These are phyloP conservation scores for Anoplophora glabripennis DNA, from an alignment of 1,140 invertebrate species.

Conservation along the genomic window DNA sequence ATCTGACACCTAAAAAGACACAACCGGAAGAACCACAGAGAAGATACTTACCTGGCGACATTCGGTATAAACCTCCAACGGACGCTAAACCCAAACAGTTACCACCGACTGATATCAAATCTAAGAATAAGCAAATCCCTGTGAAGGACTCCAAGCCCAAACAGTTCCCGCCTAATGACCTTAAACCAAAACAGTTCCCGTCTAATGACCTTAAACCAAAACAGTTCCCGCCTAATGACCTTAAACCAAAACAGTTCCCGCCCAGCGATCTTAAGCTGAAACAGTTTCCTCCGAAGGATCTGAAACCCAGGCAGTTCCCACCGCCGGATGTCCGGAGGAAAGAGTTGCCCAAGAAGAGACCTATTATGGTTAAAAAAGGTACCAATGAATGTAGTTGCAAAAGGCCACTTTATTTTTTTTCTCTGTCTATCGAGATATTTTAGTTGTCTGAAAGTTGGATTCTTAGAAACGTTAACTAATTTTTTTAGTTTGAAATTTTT, in stretches of 20 bases:
- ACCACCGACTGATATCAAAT: not conserved
- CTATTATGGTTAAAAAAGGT: conserved; percentile 44
- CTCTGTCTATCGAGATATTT: not conserved
- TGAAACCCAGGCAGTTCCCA: conserved; percentile 50
- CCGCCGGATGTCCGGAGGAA: conserved; percentile 49
- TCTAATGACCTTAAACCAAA: conserved; percentile 25
- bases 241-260: not conserved
- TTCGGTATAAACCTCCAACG: conserved; percentile 10
- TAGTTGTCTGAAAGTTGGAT: too few species aligned
- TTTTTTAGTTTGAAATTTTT: too few species aligned
- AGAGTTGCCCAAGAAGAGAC: conserved; percentile 40
- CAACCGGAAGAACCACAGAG: not conserved
- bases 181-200: conserved; percentile 10
- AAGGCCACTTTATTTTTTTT: not conserved
- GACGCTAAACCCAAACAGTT: conserved; percentile 6
- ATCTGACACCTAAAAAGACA: not conserved
- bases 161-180: conserved; percentile 40
- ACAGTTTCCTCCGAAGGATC: conserved; percentile 50
- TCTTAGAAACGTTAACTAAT: too few species aligned
- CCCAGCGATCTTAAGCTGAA: conserved; percentile 29
- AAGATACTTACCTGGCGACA: conserved; percentile 15
- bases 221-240: conserved; percentile 25
- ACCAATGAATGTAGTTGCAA: conserved; percentile 18
- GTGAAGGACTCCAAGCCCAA: conserved; percentile 9
- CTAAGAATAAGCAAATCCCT: not conserved